These are phyloP conservation scores for Tenthredo mesomela DNA, from an alignment of 2,888 invertebrate species.

Conservation along the genomic window DNA sequence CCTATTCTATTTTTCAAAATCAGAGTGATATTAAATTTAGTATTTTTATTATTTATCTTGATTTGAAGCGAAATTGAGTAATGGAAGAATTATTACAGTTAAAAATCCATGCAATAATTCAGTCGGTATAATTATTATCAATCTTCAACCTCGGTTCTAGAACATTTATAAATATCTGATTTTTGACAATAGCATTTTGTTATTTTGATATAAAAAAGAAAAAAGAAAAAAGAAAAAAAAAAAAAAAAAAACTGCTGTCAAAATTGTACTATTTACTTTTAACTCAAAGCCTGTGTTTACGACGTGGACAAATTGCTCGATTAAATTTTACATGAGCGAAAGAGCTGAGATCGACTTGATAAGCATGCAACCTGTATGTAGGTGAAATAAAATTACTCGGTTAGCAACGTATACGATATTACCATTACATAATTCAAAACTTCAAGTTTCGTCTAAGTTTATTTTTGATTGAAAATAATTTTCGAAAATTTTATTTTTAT, in stretches of 20 bases:
- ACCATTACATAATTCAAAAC: not conserved
- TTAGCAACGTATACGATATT: not conserved
- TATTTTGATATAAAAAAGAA: not conserved
- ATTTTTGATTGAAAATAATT: no score
- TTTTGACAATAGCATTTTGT: not conserved
- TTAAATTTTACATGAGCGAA: conserved; percentile 33
- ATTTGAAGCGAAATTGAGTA: no score
- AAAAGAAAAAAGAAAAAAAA: no score
- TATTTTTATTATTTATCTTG: no score
- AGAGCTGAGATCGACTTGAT: conserved; percentile 7
- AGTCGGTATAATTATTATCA: not conserved
- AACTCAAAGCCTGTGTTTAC: conserved; percentile 15
- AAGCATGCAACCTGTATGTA: conserved; percentile 9
- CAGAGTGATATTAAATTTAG: no score
- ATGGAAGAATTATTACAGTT: not conserved
- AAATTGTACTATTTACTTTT: not conserved
- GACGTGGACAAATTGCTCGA: conserved; percentile 43
- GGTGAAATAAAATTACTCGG: not conserved
- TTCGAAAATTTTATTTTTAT: not conserved
- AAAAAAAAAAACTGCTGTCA: not conserved
- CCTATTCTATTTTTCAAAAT: no score
- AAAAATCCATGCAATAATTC: not conserved
- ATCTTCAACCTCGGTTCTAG: not conserved
- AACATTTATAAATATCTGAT: not conserved
- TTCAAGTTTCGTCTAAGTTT: no score